A percentile compares a stretch with the other conserved stretches of the same genome.
These are phyloP conservation scores for Gambusia affinis DNA, from an alignment of 2,113 vertebrate genomes.

Conservation along the genomic window DNA sequence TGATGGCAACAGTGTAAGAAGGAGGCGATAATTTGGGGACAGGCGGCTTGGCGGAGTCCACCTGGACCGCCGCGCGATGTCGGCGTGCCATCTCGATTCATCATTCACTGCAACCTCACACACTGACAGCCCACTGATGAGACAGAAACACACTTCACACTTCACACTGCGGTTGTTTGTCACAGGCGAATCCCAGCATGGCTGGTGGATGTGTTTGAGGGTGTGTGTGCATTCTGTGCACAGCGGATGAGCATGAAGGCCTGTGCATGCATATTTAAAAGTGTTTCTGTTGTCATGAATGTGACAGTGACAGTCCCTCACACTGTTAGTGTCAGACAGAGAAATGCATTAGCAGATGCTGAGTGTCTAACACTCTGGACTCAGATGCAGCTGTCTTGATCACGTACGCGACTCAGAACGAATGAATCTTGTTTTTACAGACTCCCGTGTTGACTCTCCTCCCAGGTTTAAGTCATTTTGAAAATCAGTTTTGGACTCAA, in stretches of 20 bases:
- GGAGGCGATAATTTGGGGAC: constrained; percentile 65
- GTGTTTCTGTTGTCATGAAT: constrained; percentile 41
- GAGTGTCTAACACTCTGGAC: constrained; percentile 20
- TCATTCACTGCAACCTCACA: constrained; percentile 60
- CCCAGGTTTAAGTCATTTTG: neutral
- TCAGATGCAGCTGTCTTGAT: constrained; percentile 24
- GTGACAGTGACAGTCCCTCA: constrained; percentile 47
- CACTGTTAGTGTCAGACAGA: constrained; percentile 43
- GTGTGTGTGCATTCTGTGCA: constrained; percentile 12
- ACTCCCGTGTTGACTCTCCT: neutral
- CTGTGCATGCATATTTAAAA: constrained; percentile 49
- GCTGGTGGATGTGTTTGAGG: constrained; percentile 39
- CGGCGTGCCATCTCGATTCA: constrained; percentile 44
- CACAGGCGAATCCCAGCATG: constrained; percentile 52
- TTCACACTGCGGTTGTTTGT: constrained; percentile 37
- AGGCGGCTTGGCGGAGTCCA: constrained; percentile 34
- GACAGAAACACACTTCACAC: constrained; percentile 58
- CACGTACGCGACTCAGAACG: neutral
- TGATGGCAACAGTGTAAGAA: constrained; percentile 36
- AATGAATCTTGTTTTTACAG: neutral
- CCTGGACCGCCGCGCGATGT: constrained; percentile 51
- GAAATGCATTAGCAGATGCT: constrained; percentile 57
- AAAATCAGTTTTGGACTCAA: neutral
- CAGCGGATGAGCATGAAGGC: constrained; percentile 20
- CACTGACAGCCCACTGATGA: constrained; percentile 37